These are phyloP conservation scores for Latheticus oryzae DNA, from an alignment of 2,888 invertebrate species.

Conservation along the genomic window DNA sequence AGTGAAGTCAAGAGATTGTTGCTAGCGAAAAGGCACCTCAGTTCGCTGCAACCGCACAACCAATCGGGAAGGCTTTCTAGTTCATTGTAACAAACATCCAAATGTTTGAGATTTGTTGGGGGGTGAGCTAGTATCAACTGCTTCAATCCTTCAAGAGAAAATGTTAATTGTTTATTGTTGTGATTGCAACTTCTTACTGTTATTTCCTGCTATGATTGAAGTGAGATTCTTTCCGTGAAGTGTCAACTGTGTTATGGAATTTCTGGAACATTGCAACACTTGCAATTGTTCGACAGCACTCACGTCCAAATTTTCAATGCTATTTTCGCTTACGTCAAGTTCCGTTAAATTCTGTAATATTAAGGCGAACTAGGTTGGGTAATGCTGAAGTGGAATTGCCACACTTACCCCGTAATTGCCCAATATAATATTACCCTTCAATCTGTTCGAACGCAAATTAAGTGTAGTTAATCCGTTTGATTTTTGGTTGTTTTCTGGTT, in stretches of 20 bases:
- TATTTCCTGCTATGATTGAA: constrained; percentile 84
- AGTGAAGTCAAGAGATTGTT: constrained; percentile 78
- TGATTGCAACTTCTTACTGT: constrained; percentile 77
- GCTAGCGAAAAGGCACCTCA: constrained; percentile 79
- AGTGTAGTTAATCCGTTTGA: constrained; percentile 74
- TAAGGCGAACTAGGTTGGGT: constrained; percentile 37
- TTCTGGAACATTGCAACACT: constrained; percentile 80
- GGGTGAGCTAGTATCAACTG: constrained; percentile 76
- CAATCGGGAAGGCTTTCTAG: constrained; percentile 80
- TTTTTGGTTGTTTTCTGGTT: constrained; percentile 57
- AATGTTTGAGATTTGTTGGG: constrained; percentile 78
- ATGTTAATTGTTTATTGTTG: background rate
- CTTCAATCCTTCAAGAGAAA: constrained; percentile 74
- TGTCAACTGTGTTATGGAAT: constrained; percentile 79
- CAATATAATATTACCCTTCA: constrained; percentile 86
- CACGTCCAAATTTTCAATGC: constrained; percentile 84
- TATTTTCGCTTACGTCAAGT: constrained; percentile 86
- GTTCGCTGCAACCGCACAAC: constrained; percentile 78
- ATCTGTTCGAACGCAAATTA: constrained; percentile 80
- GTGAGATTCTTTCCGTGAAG: constrained; percentile 81
- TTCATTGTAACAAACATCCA: constrained; percentile 84
- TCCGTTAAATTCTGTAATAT: constrained; percentile 80
- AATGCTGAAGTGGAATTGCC: constrained; percentile 12
- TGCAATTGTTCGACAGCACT: constrained; percentile 82
- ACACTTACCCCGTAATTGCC: constrained; percentile 84